phyloP scores from a whole-genome alignment of 1,140 invertebrate species.

The Drosophila albomicans region DNA sequence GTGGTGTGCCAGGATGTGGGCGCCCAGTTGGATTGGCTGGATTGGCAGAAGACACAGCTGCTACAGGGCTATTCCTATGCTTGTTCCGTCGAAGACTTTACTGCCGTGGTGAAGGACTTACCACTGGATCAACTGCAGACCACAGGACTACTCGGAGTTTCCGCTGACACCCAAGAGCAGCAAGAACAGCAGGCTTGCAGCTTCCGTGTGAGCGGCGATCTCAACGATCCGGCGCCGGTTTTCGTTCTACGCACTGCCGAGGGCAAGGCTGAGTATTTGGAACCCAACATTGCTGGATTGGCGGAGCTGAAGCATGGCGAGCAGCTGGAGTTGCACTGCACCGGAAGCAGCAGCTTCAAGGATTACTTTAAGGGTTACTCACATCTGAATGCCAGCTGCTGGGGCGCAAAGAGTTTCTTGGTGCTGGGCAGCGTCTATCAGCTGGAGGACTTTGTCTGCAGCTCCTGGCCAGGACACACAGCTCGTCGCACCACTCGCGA shows the following conservation, averaged over 20 bases:
- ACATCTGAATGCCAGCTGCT: conserved; percentile 60
- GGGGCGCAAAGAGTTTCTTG: conserved; percentile 54
- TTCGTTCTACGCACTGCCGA: conserved; percentile 46
- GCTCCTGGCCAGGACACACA: conserved; percentile 64
- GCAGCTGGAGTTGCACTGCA: conserved; percentile 70
- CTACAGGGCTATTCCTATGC: conserved; percentile 88
- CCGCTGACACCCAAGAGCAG: neutral
- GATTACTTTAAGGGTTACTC: conserved; percentile 46
- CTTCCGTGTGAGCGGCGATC: conserved; percentile 66
- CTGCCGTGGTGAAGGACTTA: conserved; percentile 85
- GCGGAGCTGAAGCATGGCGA: conserved; percentile 63
- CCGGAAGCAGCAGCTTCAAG: conserved; percentile 35
- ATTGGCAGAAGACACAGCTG: conserved; percentile 85
- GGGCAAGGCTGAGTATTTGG: conserved; percentile 52
- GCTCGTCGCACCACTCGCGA: conserved; percentile 69
- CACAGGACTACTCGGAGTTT: conserved; percentile 57
- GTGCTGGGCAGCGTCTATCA: conserved; percentile 57
- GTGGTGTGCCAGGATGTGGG: conserved; percentile 86
- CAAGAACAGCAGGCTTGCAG: conserved; percentile 33
- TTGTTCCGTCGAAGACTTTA: conserved; percentile 87
- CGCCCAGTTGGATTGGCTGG: conserved; percentile 85
- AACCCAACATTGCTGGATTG: conserved; percentile 58
- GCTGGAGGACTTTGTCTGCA: conserved; percentile 78
- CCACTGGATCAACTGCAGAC: conserved; percentile 67
- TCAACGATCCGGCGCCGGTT: conserved; percentile 66